Percentiles rank a stretch among this genome's conserved stretches.
These are phyloP conservation scores for Spatula versicolor DNA, from an alignment of 2,797 vertebrate species.

Conservation along the genomic window DNA sequence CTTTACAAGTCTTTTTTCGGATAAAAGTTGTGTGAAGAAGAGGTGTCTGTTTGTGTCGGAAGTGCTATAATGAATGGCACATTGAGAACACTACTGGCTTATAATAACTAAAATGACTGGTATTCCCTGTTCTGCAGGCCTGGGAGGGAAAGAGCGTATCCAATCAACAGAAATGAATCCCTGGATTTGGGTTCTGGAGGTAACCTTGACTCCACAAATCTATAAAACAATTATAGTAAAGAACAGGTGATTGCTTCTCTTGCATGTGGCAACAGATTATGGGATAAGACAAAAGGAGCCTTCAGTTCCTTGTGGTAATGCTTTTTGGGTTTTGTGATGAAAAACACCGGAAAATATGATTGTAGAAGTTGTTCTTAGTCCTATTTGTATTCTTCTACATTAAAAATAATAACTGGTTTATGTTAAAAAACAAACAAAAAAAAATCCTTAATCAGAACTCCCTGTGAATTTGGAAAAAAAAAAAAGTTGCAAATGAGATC, in stretches of 20 bases:
- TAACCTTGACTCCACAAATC: background rate
- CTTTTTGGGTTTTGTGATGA: background rate
- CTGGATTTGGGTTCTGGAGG: background rate
- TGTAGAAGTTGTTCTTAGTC: background rate
- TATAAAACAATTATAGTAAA: background rate
- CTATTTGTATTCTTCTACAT: background rate
- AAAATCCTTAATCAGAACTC: background rate
- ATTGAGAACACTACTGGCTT: background rate
- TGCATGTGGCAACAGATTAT: background rate
- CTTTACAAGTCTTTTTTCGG: background rate
- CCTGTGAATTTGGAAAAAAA: background rate
- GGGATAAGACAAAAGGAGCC: background rate
- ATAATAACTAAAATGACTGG: background rate
- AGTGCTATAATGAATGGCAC: background rate
- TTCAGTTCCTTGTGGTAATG: background rate
- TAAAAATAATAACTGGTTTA: background rate
- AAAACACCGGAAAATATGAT: background rate
- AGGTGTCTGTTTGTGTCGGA: background rate
- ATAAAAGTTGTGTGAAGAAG: background rate
- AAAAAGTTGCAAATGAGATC: background rate
- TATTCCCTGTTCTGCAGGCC: constrained; percentile 33
- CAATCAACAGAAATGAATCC: background rate
- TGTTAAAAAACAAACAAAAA: background rate
- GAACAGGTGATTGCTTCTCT: background rate
- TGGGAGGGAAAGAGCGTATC: background rate